A percentile compares a stretch with the other conserved stretches of the same genome.
Evolutionary conservation across 35 echinoderm and acorn worm genomes (phyloP).

Genomic region (Apostichopus californicus): DNA sequence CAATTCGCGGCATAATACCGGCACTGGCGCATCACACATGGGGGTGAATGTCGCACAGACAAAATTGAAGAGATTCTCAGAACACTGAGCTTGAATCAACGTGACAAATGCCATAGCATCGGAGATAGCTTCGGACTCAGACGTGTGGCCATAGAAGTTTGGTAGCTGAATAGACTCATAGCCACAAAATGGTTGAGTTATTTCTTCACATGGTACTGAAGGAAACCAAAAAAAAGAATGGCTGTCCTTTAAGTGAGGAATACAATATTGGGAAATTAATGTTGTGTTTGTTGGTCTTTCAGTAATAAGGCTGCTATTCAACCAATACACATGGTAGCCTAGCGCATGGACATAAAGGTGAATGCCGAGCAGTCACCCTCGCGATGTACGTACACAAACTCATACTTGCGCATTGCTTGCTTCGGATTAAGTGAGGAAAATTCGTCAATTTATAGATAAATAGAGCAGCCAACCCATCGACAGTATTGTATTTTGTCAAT

Average conservation of each 20-base stretch:
- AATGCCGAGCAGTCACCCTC: too few species aligned
- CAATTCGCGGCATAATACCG: slow-evolving; percentile 1
- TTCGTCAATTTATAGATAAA: too few species aligned
- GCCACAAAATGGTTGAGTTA: background rate
- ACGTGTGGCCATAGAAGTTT: slow-evolving; percentile 17
- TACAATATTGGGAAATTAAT: too few species aligned
- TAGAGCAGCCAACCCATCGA: too few species aligned
- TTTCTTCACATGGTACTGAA: slow-evolving; percentile 1
- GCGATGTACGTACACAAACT: too few species aligned
- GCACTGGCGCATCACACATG: background rate
- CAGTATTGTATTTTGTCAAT: too few species aligned
- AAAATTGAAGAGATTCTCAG: background rate
- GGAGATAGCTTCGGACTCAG: background rate
- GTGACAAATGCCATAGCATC: slow-evolving; percentile 1
- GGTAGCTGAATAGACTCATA: slow-evolving; percentile 30
- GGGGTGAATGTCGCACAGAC: slow-evolving; percentile 3
- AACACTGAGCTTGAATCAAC: slow-evolving; percentile 12
- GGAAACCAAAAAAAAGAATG: background rate
- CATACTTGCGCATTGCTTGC: too few species aligned
- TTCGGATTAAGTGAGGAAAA: too few species aligned
- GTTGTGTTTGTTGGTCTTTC: too few species aligned
- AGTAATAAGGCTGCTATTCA: too few species aligned
- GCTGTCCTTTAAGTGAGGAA: background rate
- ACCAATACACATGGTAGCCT: too few species aligned
- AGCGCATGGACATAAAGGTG: too few species aligned